phyloP scores from a whole-genome alignment of 2,113 vertebrate species.

The Laticauda colubrina region DNA sequence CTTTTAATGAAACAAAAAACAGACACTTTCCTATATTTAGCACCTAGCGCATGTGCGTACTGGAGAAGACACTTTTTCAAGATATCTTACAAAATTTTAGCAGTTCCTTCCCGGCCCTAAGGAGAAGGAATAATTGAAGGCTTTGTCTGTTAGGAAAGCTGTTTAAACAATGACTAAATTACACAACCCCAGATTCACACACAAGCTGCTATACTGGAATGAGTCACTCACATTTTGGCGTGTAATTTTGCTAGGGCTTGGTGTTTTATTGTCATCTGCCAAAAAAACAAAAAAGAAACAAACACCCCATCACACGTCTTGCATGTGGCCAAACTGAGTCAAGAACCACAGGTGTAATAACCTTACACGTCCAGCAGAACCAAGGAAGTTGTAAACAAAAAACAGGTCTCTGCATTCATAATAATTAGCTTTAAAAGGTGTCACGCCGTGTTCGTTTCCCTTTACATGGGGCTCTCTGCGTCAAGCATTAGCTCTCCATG shows the following conservation, averaged over 20 bases:
- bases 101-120: not conserved
- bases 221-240: not conserved
- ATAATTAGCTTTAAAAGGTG: not conserved
- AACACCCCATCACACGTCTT: not conserved
- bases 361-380: too few species aligned
- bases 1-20: not conserved
- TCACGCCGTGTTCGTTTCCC: not conserved
- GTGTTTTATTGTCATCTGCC: not conserved
- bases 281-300: not conserved
- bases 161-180: constrained; percentile 20
- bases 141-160: constrained; percentile 28
- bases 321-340: not conserved
- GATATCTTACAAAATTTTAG: constrained; percentile 2
- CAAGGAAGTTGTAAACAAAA: not conserved
- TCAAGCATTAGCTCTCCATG: not conserved
- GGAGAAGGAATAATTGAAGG: constrained; percentile 25
- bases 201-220: not conserved
- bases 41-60: constrained; percentile 1
- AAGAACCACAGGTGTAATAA: not conserved
- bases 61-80: not conserved
- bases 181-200: not conserved
- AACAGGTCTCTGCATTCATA: not conserved
- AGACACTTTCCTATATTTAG: constrained; percentile 16
- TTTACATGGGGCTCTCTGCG: not conserved
- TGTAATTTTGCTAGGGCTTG: not conserved